These are phyloP conservation scores for Pipistrellus pipistrellus DNA, from an alignment of 2,797 vertebrate genomes.

Conservation along the genomic window DNA sequence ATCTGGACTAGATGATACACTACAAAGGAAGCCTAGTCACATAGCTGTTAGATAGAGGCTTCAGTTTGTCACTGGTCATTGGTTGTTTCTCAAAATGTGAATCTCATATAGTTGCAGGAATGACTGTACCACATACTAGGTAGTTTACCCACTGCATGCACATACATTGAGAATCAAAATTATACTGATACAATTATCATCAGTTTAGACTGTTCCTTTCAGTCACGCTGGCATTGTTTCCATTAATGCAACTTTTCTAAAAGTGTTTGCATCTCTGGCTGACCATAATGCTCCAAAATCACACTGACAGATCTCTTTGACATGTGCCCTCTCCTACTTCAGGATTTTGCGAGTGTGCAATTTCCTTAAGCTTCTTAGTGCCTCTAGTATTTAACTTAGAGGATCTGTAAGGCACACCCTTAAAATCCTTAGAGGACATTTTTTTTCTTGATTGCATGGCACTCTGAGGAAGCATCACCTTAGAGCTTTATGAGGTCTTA, in stretches of 20 bases:
- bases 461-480: not conserved
- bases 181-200: not conserved
- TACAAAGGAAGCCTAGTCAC: not conserved
- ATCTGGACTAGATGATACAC: not conserved
- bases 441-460: not conserved
- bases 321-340: not conserved
- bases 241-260: constrained; percentile 23
- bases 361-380: not conserved
- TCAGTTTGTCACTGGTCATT: not conserved
- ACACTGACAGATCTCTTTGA: not conserved
- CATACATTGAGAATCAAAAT: not conserved
- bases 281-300: not conserved
- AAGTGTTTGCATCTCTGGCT: not conserved
- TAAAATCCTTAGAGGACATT: not conserved
- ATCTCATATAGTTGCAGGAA: not conserved
- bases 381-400: not conserved
- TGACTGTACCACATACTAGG: not conserved
- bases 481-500: not conserved
- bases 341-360: not conserved
- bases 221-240: not conserved
- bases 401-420: not conserved
- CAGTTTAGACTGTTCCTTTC: not conserved
- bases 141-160: not conserved
- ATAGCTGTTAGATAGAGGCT: not conserved
- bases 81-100: not conserved